Evolutionary conservation across 1,140 invertebrate genomes (phyloP).

Genomic region (Lordiphosa mommai): DNA sequence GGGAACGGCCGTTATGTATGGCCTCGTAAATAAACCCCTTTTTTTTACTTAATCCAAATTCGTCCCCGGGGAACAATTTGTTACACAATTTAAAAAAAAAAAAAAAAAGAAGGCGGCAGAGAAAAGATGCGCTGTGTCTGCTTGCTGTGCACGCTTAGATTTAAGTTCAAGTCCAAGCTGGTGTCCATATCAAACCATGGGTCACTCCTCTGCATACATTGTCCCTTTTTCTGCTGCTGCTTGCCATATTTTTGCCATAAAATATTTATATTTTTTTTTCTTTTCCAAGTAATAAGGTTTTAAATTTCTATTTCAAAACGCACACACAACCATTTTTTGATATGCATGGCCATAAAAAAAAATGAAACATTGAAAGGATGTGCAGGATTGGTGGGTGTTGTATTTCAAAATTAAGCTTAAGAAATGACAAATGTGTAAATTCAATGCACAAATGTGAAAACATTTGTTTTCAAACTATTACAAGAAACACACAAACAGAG

Average conservation of each 20-base stretch:
- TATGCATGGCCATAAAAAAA: conserved; percentile 19
- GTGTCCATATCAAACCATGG: conserved; percentile 20
- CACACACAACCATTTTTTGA: conserved; percentile 43
- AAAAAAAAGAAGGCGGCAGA: conserved; percentile 9
- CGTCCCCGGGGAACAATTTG: conserved; percentile 76
- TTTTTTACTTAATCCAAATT: conserved; percentile 78
- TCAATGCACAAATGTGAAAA: too few species aligned
- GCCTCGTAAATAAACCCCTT: conserved; percentile 77
- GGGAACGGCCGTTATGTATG: conserved; percentile 61
- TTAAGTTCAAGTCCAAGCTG: conserved; percentile 41
- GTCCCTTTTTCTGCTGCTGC: conserved; percentile 49
- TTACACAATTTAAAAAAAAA: conserved; percentile 73
- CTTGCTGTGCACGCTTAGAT: conserved; percentile 50
- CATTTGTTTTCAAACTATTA: too few species aligned
- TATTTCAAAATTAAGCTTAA: too few species aligned
- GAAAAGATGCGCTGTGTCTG: conserved; percentile 20
- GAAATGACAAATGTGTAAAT: too few species aligned
- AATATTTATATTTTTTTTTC: conserved; percentile 61
- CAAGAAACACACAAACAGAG: too few species aligned
- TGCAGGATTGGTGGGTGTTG: conserved; percentile 1
- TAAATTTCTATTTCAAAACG: conserved; percentile 70
- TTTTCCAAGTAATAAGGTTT: conserved; percentile 62
- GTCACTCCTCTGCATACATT: conserved; percentile 48
- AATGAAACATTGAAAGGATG: conserved; percentile 36
- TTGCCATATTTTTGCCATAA: conserved; percentile 73